phyloP scores from a whole-genome alignment of 2,888 invertebrate species.

The Drosophila rellima region DNA sequence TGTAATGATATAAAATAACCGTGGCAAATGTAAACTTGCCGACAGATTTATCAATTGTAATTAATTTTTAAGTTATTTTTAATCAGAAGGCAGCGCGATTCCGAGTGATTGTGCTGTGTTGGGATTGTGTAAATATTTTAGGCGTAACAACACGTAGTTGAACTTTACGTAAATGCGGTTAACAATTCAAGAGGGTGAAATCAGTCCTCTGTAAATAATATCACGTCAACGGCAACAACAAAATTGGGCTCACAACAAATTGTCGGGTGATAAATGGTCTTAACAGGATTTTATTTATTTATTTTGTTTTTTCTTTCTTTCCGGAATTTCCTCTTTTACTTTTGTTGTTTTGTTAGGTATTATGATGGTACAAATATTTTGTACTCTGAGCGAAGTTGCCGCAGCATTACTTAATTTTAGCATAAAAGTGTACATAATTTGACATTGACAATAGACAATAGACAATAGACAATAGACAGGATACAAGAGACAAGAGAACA shows the following conservation, averaged over 20 bases:
- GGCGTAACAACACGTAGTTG: constrained; percentile 39
- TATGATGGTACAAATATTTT: constrained; percentile 18
- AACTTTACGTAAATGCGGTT: constrained; percentile 53
- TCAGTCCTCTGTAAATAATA: constrained; percentile 80
- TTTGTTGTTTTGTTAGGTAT: constrained; percentile 1
- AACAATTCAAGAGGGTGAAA: constrained; percentile 69
- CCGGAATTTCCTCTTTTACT: background rate
- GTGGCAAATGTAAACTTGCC: background rate
- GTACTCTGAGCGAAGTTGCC: constrained; percentile 39
- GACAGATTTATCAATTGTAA: constrained; percentile 13
- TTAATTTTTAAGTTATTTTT: constrained; percentile 29
- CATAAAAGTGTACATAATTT: constrained; percentile 83
- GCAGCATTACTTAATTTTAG: constrained; percentile 69
- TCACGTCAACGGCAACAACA: constrained; percentile 65
- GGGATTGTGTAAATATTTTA: constrained; percentile 44
- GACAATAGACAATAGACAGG: constrained; percentile 1
- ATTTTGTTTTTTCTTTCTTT: constrained; percentile 25
- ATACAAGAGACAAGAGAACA: background rate
- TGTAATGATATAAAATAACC: background rate
- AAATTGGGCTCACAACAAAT: constrained; percentile 67
- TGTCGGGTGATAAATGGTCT: constrained; percentile 85
- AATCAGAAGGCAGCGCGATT: constrained; percentile 6
- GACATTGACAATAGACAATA: constrained; percentile 81
- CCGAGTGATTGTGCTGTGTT: constrained; percentile 34
- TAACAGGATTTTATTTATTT: constrained; percentile 85